Evolutionary conservation across 1,140 invertebrate genomes (phyloP), one percentile per base, ranked within the genome.

Genomic region (Trichonephila inaurata): DNA sequence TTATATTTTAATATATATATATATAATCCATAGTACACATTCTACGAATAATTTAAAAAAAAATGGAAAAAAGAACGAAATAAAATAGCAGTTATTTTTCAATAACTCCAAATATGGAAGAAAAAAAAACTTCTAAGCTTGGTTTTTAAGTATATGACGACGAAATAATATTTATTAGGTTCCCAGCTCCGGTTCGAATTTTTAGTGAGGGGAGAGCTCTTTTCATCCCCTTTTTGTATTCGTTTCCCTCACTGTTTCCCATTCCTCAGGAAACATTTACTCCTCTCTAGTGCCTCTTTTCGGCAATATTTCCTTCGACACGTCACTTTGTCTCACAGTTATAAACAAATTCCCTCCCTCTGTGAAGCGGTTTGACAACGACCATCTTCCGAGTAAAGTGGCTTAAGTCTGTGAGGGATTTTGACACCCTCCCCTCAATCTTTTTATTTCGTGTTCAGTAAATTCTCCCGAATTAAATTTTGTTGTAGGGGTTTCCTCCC

Each of bases 241-340:
- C 28, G 69, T 77, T 77, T 77, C 72, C 72, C 72, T 16, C 28
- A 14, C 33, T 40, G 12, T 24, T 77, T 28, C 72, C 6, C 72
- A 77, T 77, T 77, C 72, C 72, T 77, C 28, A 18, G 18, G 28
- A 77, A 19, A 16, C 72, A 77, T 40, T 77, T 77, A 77, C 72
- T 77, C 72, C 66, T 60, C 18, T n/a, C 18, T 14, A 61, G 66
- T 18, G 33, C 62, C 83, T 72, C 44, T 44, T 64, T 51, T 21
- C 28, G 51, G 44, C n/a, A 28, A 66, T 92, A 92, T 92, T 86
- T 92, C 91, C 44, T 61, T 92, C 91, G 6, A 33, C 91, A 60
- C 21, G 21, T 51, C 89, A 64, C 24, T 92, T 86, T 92, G 24
- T 86, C 28, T 92, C 19, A 60, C n/a, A 58, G 61, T 92, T 92